Evolutionary conservation across 2,888 invertebrate species (phyloP).

Genomic region (Polia nebulosa): DNA sequence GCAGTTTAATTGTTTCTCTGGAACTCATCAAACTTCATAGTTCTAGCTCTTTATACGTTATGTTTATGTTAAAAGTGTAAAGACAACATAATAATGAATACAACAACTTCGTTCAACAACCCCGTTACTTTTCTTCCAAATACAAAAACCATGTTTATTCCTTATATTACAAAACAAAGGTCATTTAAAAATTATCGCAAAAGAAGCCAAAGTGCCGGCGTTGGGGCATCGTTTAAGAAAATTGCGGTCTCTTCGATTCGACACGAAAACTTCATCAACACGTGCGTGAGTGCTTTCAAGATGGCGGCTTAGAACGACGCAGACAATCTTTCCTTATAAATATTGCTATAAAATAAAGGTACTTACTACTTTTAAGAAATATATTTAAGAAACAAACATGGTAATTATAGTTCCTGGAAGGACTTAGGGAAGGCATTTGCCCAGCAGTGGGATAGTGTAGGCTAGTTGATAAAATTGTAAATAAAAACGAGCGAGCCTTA

Average conservation of each 20-base stretch:
- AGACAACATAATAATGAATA: too few species aligned
- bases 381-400: neutral
- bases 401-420: too few species aligned
- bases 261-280: constrained; percentile 78
- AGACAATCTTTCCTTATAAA: constrained; percentile 23
- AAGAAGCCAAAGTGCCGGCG: constrained; percentile 70
- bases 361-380: neutral
- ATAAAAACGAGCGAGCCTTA: too few species aligned
- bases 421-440: too few species aligned
- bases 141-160: neutral
- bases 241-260: constrained; percentile 70
- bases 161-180: constrained; percentile 42
- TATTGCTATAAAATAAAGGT: constrained; percentile 14
- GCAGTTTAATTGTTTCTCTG: too few species aligned
- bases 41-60: too few species aligned
- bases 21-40: too few species aligned
- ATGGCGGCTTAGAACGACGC: constrained; percentile 46
- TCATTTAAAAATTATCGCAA: constrained; percentile 57
- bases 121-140: too few species aligned
- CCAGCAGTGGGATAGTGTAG: too few species aligned
- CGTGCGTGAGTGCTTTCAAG: constrained; percentile 60
- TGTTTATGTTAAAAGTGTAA: too few species aligned
- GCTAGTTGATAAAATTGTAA: too few species aligned
- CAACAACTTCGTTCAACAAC: too few species aligned
- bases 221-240: constrained; percentile 73